Percentiles rank a stretch among this genome's conserved stretches.
Conservation (phyloP, 2,113 vertebrate species). For the Urocitellus parryii region DNA sequence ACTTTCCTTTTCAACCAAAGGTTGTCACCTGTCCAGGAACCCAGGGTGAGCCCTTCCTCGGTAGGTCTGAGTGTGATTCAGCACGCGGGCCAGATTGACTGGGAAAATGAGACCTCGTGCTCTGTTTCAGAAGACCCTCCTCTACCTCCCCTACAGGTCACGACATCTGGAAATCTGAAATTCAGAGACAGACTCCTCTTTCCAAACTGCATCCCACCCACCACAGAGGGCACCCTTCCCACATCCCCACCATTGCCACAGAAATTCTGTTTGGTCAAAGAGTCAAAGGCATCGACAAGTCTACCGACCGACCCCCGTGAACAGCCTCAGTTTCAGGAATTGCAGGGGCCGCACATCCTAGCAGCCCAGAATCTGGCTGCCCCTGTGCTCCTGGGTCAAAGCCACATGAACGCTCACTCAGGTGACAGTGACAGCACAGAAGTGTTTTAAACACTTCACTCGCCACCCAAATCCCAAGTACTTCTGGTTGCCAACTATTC, state of each 20-base stretch:
- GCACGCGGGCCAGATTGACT: background rate
- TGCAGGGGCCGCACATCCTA: background rate
- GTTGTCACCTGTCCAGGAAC: constrained; percentile 1
- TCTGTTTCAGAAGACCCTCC: background rate
- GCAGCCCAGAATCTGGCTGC: background rate
- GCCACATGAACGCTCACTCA: accelerated
- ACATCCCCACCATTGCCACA: background rate
- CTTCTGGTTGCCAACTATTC: background rate
- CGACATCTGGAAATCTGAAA: background rate
- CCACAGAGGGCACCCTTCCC: background rate
- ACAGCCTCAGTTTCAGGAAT: background rate
- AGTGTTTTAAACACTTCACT: accelerated
- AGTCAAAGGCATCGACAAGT: background rate
- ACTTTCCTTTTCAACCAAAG: constrained; percentile 24
- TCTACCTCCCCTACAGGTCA: background rate
- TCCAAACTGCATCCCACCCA: background rate
- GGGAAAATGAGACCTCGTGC: background rate
- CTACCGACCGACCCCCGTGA: background rate
- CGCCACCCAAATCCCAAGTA: background rate
- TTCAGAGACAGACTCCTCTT: background rate
- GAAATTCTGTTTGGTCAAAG: background rate
- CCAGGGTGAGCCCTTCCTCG: background rate
- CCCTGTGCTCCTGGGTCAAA: background rate
- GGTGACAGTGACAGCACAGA: accelerated
- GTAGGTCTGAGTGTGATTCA: background rate